Conservation (phyloP, 2,888 invertebrate species). For the Colletes collaris region DNA sequence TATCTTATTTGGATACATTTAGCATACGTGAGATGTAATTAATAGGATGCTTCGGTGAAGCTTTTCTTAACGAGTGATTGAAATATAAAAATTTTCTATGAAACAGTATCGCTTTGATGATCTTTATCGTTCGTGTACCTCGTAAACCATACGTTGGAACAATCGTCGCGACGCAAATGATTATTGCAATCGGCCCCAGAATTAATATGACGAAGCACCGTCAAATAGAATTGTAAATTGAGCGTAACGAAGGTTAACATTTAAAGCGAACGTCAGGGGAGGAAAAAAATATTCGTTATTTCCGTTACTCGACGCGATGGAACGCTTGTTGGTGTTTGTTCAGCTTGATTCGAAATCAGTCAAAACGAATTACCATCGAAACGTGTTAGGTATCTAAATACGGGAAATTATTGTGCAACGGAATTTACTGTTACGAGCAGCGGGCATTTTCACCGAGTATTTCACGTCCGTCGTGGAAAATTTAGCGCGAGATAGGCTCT, state of each 20-base stretch:
- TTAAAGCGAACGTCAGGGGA: neutral
- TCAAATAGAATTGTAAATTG: slow-evolving; percentile 9
- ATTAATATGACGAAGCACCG: neutral
- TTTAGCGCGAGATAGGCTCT: no score
- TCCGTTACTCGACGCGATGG: no score
- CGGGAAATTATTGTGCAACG: neutral
- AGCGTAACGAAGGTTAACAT: neutral
- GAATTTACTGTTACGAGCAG: neutral
- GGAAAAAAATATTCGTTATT: slow-evolving; percentile 7
- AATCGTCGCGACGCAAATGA: no score
- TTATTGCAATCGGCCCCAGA: no score
- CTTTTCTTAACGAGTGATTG: no score
- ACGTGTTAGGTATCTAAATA: neutral
- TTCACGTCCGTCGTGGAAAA: neutral
- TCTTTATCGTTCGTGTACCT: no score
- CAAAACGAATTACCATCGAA: slow-evolving; percentile 6
- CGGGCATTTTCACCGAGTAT: neutral
- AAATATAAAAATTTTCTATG: no score
- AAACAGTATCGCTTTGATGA: no score
- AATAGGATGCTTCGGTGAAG: no score
- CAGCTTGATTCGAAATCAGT: neutral
- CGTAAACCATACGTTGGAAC: no score
- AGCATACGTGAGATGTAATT: no score
- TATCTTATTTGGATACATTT: no score
- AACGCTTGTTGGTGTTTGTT: neutral